phyloP scores from a whole-genome alignment of 2,888 invertebrate species.

The Epinotia nisella region DNA sequence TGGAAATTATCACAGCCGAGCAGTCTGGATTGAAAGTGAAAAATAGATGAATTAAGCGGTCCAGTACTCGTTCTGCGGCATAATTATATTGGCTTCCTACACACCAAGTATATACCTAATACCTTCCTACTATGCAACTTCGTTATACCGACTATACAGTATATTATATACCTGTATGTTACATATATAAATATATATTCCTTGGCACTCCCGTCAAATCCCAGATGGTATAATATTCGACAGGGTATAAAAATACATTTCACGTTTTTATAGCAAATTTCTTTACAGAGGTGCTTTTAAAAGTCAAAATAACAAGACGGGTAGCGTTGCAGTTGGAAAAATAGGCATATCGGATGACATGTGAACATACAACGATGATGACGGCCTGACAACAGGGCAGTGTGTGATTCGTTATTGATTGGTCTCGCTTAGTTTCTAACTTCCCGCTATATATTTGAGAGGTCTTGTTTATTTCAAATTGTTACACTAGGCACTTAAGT shows the following conservation, averaged over 20 bases:
- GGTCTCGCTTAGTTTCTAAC: neutral
- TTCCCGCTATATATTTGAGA: neutral
- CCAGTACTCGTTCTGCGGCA: neutral
- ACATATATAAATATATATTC: neutral
- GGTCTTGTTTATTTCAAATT: neutral
- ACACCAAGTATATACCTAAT: neutral
- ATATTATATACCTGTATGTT: too few species aligned
- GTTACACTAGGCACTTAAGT: too few species aligned
- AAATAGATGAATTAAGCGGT: neutral
- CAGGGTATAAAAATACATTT: neutral
- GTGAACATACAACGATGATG: neutral
- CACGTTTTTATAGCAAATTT: neutral
- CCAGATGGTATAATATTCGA: neutral
- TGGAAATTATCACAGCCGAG: neutral
- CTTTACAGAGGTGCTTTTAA: constrained; percentile 4
- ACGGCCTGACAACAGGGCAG: neutral
- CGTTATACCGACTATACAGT: neutral
- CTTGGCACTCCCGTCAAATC: neutral
- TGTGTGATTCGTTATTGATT: neutral
- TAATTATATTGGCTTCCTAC: neutral
- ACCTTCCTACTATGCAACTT: neutral
- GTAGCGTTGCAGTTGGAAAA: constrained; percentile 15
- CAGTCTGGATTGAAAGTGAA: neutral
- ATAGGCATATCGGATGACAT: constrained; percentile 7
- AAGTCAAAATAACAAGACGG: constrained; percentile 9